Evolutionary conservation across 2,113 vertebrate genomes (phyloP), one percentile per base, ranked within the genome.

Genomic region (Oreochromis niloticus): DNA sequence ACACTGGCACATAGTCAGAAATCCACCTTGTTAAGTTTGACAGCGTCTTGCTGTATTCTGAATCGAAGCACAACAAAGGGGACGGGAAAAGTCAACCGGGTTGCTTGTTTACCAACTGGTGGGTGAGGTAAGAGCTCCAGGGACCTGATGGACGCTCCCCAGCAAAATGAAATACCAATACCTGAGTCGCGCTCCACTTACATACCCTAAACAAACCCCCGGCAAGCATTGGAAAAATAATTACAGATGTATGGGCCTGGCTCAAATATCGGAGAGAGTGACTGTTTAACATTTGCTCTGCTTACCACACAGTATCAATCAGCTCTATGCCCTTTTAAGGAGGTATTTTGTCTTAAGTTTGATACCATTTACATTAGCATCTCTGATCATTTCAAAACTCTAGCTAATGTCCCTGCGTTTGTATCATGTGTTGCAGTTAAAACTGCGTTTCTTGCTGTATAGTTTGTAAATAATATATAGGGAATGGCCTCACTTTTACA

Each of bases 121-220:
- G 12, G 80, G 52, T 84, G 80, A 90, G 88, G 86, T 57, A 73
- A 91, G 86, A 85, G 90, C 91, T 89, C 82, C 48, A 52, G 87
- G 92, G 87, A 89, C 73, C 84, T 73, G 88, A 87, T 22, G 30
- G 81, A 89, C 80, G 32, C 89, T 59, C 85, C 57, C 84, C 68
- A 85, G 92, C 87, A 92, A 94, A 94, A 94, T 92, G 68, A 94
- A 94, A 94, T 92, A 88, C 91, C 89, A 93, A 91, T 94, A 91
- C 87, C 66, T 52, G 78, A 87, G 88, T 92, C 57, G 80, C 27
- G 82, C 90, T 91, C 84, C 91, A 89, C 92, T 93, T 83, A 89
- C 86, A 68, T 89, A 85, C 84, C 87, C 91, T 92, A 94, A 96
- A 95, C 95, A 95, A 92, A 87, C 85, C 89, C 81, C 82, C 16